phyloP scores from a whole-genome alignment of 2,888 invertebrate genomes.

The Nudaria mundana region DNA sequence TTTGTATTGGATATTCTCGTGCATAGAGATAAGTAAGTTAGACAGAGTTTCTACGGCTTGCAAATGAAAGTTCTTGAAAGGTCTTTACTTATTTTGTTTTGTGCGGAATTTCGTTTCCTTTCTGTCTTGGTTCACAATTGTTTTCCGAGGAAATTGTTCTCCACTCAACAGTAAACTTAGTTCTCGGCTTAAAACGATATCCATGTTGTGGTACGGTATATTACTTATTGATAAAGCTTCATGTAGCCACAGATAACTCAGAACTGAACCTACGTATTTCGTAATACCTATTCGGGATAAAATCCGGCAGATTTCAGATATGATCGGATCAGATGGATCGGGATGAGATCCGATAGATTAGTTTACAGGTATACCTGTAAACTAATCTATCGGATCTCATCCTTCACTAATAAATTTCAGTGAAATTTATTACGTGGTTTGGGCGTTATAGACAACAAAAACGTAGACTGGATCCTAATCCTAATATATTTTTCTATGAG shows the following conservation, averaged over 20 bases:
- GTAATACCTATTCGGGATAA: too few relatives aligned
- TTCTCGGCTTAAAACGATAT: slow-evolving; percentile 46
- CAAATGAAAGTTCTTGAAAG: slow-evolving; percentile 50
- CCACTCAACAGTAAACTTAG: slow-evolving; percentile 43
- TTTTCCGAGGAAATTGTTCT: slow-evolving; percentile 42
- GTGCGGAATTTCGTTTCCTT: slow-evolving; percentile 50
- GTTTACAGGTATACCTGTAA: too few relatives aligned
- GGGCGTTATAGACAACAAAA: too few relatives aligned
- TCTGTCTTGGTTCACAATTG: slow-evolving; percentile 49
- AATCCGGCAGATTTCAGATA: too few relatives aligned
- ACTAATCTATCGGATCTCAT: too few relatives aligned
- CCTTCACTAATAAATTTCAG: too few relatives aligned
- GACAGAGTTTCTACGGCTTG: slow-evolving; percentile 20
- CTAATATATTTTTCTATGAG: too few relatives aligned
- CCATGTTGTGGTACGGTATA: slow-evolving; percentile 36
- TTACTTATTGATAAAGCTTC: slow-evolving; percentile 27
- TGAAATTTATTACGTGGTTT: too few relatives aligned
- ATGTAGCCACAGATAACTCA: slow-evolving; percentile 15
- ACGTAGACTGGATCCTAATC: too few relatives aligned
- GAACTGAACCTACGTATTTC: too few relatives aligned
- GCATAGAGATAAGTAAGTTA: slow-evolving; percentile 28
- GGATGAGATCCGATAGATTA: too few relatives aligned
- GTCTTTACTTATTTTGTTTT: slow-evolving; percentile 60
- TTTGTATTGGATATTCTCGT: slow-evolving; percentile 6
- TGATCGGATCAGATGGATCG: too few relatives aligned